These are phyloP conservation scores for Onychomys torridus DNA, from an alignment of 2,797 vertebrate genomes.

Conservation along the genomic window DNA sequence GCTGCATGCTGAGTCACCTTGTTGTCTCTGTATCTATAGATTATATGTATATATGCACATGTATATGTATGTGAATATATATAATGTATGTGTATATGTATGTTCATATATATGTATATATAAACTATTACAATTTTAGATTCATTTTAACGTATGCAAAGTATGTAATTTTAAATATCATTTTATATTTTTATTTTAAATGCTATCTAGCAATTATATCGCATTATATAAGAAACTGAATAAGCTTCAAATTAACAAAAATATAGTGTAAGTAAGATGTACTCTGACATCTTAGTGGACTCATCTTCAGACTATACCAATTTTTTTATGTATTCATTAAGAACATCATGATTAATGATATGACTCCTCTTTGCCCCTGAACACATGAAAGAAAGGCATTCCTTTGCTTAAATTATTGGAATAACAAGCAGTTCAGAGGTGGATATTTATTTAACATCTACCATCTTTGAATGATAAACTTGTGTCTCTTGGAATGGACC, in stretches of 20 bases:
- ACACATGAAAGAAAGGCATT: not conserved
- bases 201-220: not conserved
- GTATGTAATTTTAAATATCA: not conserved
- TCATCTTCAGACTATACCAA: not conserved
- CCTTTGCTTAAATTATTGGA: not conserved
- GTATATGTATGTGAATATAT: not conserved
- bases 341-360: not conserved
- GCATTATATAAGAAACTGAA: not conserved
- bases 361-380: not conserved
- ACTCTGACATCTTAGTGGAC: not conserved
- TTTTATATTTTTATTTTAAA: not conserved
- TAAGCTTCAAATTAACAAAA: not conserved
- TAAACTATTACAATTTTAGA: not conserved
- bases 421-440: not conserved
- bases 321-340: not conserved
- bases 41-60: not conserved
- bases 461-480: not conserved
- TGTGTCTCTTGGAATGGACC: not conserved
- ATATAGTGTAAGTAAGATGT: not conserved
- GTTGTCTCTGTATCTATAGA: not conserved
- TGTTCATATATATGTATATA: not conserved
- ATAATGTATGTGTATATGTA: not conserved
- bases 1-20: too few relatives aligned
- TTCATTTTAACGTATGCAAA: not conserved
- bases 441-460: slow-evolving; percentile 11